A percentile compares a stretch with the other conserved stretches of the same genome.
Conservation (phyloP, 2,113 vertebrate genomes). For the Dermatemys mawii region DNA sequence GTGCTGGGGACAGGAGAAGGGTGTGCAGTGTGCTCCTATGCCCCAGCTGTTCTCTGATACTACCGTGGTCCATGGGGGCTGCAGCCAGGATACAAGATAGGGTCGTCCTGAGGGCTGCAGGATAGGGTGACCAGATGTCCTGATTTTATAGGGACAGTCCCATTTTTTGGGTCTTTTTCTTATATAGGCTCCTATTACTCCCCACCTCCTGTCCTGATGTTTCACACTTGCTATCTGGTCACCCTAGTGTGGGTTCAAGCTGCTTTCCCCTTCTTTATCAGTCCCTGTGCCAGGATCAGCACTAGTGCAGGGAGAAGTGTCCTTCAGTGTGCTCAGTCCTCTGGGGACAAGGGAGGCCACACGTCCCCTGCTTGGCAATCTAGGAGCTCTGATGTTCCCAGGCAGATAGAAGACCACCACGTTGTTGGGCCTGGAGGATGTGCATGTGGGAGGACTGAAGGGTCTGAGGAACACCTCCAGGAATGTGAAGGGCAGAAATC, state of each 20-base stretch:
- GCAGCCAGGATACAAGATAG: background rate
- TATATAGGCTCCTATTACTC: too few relatives aligned
- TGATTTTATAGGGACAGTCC: too few relatives aligned
- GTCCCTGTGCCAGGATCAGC: background rate
- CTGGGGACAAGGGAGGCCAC: too few relatives aligned
- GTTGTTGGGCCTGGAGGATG: background rate
- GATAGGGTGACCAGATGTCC: too few relatives aligned
- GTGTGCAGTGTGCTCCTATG: background rate
- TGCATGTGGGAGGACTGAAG: background rate
- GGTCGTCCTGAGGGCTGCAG: too few relatives aligned
- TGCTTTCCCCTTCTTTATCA: background rate
- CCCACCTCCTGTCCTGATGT: too few relatives aligned
- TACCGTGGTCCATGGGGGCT: background rate
- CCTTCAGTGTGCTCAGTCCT: fast-evolving
- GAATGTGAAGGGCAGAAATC: background rate
- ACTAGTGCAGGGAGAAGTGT: fast-evolving
- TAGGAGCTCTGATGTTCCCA: background rate
- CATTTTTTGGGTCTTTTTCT: too few relatives aligned
- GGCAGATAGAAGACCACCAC: background rate
- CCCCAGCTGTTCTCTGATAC: background rate
- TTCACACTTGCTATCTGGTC: too few relatives aligned
- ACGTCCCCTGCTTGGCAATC: background rate
- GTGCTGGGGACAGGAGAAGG: background rate
- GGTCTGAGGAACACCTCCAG: background rate
- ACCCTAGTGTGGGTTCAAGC: fast-evolving